Evolutionary conservation across 2,888 invertebrate species (phyloP), one percentile per base, ranked within the genome.

Genomic region (Anodontia alba): DNA sequence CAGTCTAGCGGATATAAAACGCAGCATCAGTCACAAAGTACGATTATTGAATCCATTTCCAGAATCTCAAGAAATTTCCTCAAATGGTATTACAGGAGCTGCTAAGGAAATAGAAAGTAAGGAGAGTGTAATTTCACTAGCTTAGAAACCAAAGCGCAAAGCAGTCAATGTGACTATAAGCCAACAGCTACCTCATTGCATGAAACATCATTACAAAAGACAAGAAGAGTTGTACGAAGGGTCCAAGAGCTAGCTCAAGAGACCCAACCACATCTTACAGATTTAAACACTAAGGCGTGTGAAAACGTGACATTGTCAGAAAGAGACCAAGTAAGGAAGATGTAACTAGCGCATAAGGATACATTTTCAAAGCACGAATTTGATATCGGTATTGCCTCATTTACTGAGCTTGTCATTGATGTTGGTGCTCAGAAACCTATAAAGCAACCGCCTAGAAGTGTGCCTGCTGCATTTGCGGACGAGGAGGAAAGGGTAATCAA

Each of bases 31-130:
- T 20, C 49, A 26, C 42, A 75, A 78, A 43, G 69, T 26, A n/a
- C n/a, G n/a, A n/a, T n/a, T 84, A n/a, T 54, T 80, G 42, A 83
- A 83, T 42, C 80, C 80, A 20, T 78, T 76, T 42, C 42, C 26
- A 43, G 43, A 12, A 23, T 49, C 62, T 36, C 33, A 66, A 8
- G 26, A 46, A 23, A 26, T 81, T 23, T 43, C 46, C 7, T 49
- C 73, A 57, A 72, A 78, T 54, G 66, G 69, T n/a, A 51, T 75
- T 20, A 46, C 80, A 26, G 80, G 80, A 20, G 26, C 26, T 29
- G 78, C 80, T 17, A 74, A 80, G 26, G 38, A 51, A n/a, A 51
- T 51, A 12, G 51, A 51, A 20, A 10, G 20, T 51, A 51, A 15
- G 5, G 51, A 51, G 51, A 5, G 20, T 51, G n/a, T n/a, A n/a